These are phyloP conservation scores for Cotesia chilonis DNA, from an alignment of 1,140 invertebrate species.

Conservation along the genomic window DNA sequence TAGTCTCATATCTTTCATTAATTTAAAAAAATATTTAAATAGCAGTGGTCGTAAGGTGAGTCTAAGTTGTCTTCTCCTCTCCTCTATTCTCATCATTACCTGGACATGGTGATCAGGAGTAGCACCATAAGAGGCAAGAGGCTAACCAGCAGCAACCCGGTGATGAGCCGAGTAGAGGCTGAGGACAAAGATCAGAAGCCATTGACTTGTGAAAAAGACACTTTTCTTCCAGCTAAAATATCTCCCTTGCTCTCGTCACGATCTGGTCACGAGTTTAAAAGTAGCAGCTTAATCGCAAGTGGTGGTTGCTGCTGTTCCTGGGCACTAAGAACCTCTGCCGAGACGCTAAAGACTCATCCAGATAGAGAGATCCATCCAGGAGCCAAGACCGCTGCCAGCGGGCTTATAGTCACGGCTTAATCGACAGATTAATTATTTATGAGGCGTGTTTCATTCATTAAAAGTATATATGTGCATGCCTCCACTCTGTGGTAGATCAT, in stretches of 20 bases:
- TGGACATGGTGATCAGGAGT: not conserved
- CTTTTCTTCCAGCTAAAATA: not conserved
- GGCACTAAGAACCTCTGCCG: not conserved
- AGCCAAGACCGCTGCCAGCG: constrained; percentile 40
- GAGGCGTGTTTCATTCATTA: constrained; percentile 68
- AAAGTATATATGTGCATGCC: constrained; percentile 42
- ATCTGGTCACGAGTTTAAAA: constrained; percentile 5
- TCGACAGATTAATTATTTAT: constrained; percentile 66
- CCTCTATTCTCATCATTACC: too few species aligned
- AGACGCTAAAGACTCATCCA: constrained; percentile 1
- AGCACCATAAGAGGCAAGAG: not conserved
- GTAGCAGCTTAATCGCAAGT: constrained; percentile 1
- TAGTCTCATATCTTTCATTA: too few species aligned
- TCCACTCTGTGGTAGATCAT: constrained; percentile 56
- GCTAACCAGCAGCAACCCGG: not conserved
- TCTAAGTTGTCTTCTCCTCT: too few species aligned
- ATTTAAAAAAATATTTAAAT: constrained; percentile 38
- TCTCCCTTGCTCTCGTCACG: constrained; percentile 11
- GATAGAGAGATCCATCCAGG: constrained; percentile 35
- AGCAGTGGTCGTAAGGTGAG: constrained; percentile 17
- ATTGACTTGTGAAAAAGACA: constrained; percentile 1
- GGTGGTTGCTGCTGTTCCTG: not conserved
- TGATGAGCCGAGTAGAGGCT: constrained; percentile 3
- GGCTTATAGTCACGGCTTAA: constrained; percentile 61
- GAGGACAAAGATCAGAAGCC: constrained; percentile 12